These are phyloP conservation scores for Saturnia japonica DNA, from an alignment of 2,888 invertebrate genomes.

Conservation along the genomic window DNA sequence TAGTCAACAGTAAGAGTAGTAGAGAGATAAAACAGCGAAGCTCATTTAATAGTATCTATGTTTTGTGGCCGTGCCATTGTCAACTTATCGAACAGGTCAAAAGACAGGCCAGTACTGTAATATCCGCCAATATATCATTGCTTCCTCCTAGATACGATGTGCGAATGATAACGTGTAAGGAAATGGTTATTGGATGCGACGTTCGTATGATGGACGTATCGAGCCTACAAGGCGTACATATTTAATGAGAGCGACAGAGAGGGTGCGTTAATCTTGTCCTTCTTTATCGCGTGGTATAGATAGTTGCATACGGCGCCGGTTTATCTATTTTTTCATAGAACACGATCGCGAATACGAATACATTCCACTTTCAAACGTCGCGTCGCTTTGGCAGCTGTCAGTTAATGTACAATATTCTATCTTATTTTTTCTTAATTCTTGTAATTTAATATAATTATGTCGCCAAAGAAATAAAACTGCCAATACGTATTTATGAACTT, in stretches of 20 bases:
- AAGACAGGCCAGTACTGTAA: slow-evolving; percentile 30
- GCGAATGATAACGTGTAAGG: slow-evolving; percentile 30
- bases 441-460: background rate
- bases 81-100: slow-evolving; percentile 28
- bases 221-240: slow-evolving; percentile 17
- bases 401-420: background rate
- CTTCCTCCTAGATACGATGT: slow-evolving; percentile 32
- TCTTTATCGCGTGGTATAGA: background rate
- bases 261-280: background rate
- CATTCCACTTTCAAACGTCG: background rate
- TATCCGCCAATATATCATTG: slow-evolving; percentile 35
- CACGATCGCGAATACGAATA: slow-evolving; percentile 4
- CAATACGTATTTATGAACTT: background rate
- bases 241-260: slow-evolving; percentile 8
- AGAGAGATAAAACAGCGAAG: background rate
- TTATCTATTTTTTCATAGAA: slow-evolving; percentile 7
- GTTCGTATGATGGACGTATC: slow-evolving; percentile 22
- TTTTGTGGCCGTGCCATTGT: background rate
- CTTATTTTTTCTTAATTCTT: background rate
- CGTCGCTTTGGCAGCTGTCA: slow-evolving; percentile 6
- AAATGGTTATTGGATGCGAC: slow-evolving; percentile 22
- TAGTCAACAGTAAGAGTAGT: too few relatives aligned
- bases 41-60: background rate
- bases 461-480: background rate
- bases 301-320: background rate